Base-by-base conservation (phyloP, 2,888 invertebrate species). In the Eristalis intricaria region DNA sequence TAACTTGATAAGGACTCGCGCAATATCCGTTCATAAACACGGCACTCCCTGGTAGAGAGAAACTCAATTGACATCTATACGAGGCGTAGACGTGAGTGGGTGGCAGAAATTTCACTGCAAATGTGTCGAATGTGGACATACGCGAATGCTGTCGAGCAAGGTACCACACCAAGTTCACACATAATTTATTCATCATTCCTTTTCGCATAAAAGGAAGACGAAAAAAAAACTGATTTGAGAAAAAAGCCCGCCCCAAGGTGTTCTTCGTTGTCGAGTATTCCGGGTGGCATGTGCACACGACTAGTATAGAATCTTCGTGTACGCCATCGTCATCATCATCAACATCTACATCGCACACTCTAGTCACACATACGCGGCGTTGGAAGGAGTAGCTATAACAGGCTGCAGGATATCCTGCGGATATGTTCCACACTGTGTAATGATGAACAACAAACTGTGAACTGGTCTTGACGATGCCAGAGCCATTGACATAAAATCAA, bases 131-230 rank as follows among this genome's bases (percentile, higher is more conserved):
- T 61, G 35, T 8, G 32, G n/a, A 70, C 63, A 68, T 32, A 4
- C 60, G 50, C 43, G 56, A 15, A 13, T 58, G 26, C 32, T 40
- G 29, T 2, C 11, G 50, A 64, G 71, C 50, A 50, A 70, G 38
- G 60, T 60, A 71, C 65, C 60, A 68, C 80, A 80, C 64, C 81
- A 79, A 83, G 71, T 82, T 86, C 86, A 83, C 83, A 83, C 32
- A 75, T 83, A 86, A 86, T 86, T 78, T 86, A 86, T 86, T 86
- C 86, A 86, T 82, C 83, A 79, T 83, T 29, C 78, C 81, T 64
- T 73, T 69, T 73, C 71, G 73, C 81, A 74, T 81, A 73, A 73
- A 71, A 80, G 26, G 60, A 60, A n/a, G 50, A 19, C 2, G 19
- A 8, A 50, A 50, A 50, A 19, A n/a, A 19, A 0, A 7, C 32